Percentiles rank a stretch among this genome's conserved stretches.
phyloP scores from a whole-genome alignment of 2,888 invertebrate species.

The Nemoura dubitans region DNA sequence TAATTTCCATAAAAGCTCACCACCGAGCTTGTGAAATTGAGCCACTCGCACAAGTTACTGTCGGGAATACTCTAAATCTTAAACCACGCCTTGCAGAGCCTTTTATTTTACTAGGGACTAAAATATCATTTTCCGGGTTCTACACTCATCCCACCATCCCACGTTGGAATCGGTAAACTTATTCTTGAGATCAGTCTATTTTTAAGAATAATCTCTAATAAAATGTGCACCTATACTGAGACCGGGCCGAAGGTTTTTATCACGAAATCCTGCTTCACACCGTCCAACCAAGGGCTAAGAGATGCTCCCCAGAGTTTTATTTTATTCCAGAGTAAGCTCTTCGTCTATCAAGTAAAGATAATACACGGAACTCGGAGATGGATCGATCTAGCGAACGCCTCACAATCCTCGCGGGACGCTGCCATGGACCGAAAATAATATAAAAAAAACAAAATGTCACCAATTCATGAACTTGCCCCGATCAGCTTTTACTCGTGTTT shows the following conservation, averaged over 20 bases:
- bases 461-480: background rate
- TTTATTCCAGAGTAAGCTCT: slow-evolving; percentile 26
- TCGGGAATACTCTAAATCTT: too few species aligned
- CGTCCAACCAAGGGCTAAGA: background rate
- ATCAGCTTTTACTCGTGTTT: background rate
- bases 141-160: background rate
- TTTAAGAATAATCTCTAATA: background rate
- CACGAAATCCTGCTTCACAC: background rate
- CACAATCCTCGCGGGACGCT: background rate
- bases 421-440: background rate
- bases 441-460: slow-evolving; percentile 13
- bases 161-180: background rate
- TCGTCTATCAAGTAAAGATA: slow-evolving; percentile 21
- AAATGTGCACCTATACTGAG: background rate
- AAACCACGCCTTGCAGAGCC: background rate
- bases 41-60: too few species aligned
- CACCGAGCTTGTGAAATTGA: too few species aligned
- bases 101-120: background rate
- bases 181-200: background rate
- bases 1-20: too few species aligned
- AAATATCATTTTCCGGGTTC: background rate
- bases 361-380: background rate
- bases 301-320: slow-evolving; percentile 29
- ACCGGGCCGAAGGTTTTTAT: background rate
- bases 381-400: background rate